Conservation (phyloP, 2,113 vertebrate genomes). For the Pedetes capensis region DNA sequence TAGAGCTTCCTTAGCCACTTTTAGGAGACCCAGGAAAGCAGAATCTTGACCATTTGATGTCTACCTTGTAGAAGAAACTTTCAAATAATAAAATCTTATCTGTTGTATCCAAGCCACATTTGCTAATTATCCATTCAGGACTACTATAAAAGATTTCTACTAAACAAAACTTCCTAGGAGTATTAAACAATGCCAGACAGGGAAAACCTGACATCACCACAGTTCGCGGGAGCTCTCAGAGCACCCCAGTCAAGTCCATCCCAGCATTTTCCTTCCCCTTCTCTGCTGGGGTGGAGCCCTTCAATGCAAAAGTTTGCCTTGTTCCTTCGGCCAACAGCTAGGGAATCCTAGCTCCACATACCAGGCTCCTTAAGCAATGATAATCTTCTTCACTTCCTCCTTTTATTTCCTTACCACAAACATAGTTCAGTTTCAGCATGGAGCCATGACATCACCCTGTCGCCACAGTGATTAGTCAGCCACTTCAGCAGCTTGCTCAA, state of each 20-base stretch:
- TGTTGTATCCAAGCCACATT: not conserved
- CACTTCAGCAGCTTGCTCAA: conserved; percentile 23
- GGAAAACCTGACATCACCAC: not conserved
- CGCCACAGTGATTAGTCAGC: not conserved
- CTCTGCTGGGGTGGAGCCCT: not conserved
- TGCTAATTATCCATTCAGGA: not conserved
- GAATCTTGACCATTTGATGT: not conserved
- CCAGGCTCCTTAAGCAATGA: not conserved
- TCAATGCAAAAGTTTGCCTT: not conserved
- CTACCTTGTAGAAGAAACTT: not conserved
- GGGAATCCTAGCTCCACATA: not conserved
- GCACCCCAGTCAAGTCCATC: not conserved
- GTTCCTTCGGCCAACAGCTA: not conserved
- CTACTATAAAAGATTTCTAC: not conserved
- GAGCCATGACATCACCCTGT: not conserved
- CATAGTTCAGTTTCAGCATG: not conserved
- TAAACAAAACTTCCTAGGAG: not conserved
- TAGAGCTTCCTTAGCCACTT: not conserved
- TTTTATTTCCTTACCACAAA: conserved; percentile 37
- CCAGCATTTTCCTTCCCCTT: not conserved
- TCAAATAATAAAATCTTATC: not conserved
- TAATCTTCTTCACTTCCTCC: conserved; percentile 41
- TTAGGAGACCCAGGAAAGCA: not conserved
- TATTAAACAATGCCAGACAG: not conserved
- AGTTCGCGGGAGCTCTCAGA: not conserved